Base-by-base conservation (phyloP, 2,113 vertebrate species). In the Urocolius indicus region DNA sequence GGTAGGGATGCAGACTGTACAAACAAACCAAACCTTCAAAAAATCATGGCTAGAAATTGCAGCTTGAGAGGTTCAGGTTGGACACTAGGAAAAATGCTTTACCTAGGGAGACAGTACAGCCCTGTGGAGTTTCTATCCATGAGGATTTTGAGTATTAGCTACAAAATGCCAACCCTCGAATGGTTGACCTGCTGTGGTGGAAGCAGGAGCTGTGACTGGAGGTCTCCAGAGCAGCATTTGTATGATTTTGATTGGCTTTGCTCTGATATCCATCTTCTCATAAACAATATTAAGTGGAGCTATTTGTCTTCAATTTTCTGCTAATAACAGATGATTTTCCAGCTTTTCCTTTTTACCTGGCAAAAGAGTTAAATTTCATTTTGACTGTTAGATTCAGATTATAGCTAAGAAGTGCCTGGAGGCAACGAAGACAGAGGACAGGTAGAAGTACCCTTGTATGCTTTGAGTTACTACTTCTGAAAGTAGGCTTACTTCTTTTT, bases 281-380 rank as follows among this genome's bases (percentile, higher is more conserved):
- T 5, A 6, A 79, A 29, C 4, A 16, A 8, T 67, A 30, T 21
- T 18, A 16, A 81, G 32, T 38, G 57, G 26, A 82, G 36, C 8
- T 90, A 30, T 83, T 93, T 71, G 32, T 48, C 58, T 84, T 77
- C 68, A 59, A 13, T 93, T 74, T 95, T 95, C 51, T 88, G 71
- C 58, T 16, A 58, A 3, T 68, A 88, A 73, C 16, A 77, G 55
- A 38, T 10, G 7, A 29, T 85, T 88, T 91, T 80, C 16, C 48
- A 41, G 63, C 9, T 77, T 91, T 80, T 58, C 41, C 10, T 58
- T 62, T 80, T 49, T 51, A 29, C 55, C 18, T 30, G 5, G 13
- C 17, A 80, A 58, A 77, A 80, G 71, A 90, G 58, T 94, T 93
- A 73, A 77, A 65, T 88, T 80, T 84, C 13, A 21, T 78, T 95